Base-by-base conservation (phyloP, 1,140 invertebrate genomes). In the Polypedilum vanderplanki region DNA sequence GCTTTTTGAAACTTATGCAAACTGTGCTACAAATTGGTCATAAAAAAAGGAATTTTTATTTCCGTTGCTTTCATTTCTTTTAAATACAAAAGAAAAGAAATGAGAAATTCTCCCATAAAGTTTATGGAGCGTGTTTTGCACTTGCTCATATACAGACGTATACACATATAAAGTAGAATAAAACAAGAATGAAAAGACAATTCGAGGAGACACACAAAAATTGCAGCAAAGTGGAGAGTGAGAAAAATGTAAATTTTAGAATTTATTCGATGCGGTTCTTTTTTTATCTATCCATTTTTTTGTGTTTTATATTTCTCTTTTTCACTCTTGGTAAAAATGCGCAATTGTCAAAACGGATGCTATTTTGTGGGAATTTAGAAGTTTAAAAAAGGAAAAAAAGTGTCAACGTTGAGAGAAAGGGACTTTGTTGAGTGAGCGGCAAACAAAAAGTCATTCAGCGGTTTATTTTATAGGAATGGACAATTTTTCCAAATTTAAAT, bases 311-410 rank as follows among this genome's bases (percentile, higher is more conserved):
- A n/a, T n/a, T n/a, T n/a, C n/a, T n/a, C n/a, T n/a, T n/a, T 57
- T 15, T 57, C 15, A 57, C 46, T n/a, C 12, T 57, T n/a, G 46
- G 46, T 57, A 12, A 57, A n/a, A 57, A 57, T 57, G 46, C 46
- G 46, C 46, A 57, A 57, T 57, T 57, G 46, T 57, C 46, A 57
- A n/a, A 57, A 57, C 46, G 46, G 46, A 57, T 57, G 46, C 46
- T 57, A 15, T 57, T 57, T 57, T 57, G 46, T n/a, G 46, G 12
- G 12, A 57, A 9, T 57, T 57, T 15, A 12, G 2, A 33, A 33
- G 24, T 33, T 5, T 1, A 33, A 33, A 33, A 5, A 33, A 33
- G n/a, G n/a, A 33, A 1, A 33, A 5, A 33, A 5, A 15, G 12
- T 57, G 12, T 12, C 3, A 57, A n/a, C 12, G 3, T 57, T 15